These are phyloP conservation scores for Strigamia maritima DNA, from an alignment of 2,888 invertebrate species.

Conservation along the genomic window DNA sequence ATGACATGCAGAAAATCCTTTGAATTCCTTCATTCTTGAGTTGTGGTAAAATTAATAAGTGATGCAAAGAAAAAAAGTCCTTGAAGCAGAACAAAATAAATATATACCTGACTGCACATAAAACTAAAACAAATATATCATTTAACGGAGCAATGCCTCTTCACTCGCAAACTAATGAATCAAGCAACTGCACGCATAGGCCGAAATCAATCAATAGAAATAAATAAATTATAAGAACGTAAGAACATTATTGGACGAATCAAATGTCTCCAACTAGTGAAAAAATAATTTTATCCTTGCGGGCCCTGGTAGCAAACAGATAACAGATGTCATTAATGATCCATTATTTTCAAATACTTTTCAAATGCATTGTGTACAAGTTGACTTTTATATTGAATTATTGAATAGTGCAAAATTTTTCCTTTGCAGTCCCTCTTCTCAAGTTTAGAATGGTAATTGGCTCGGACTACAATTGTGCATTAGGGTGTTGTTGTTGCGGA, in stretches of 20 bases:
- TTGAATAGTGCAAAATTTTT: background rate
- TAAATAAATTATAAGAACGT: too few relatives aligned
- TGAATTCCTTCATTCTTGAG: background rate
- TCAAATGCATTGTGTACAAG: too few relatives aligned
- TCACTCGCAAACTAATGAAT: background rate
- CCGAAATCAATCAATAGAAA: too few relatives aligned
- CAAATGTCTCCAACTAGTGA: too few relatives aligned
- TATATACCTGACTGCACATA: background rate
- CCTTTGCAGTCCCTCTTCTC: background rate
- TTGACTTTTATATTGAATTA: background rate
- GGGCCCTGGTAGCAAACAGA: too few relatives aligned
- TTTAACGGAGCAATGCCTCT: background rate
- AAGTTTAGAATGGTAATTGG: background rate
- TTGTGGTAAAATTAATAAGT: background rate
- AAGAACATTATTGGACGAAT: too few relatives aligned
- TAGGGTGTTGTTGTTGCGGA: slow-evolving; percentile 26
- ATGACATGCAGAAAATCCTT: background rate
- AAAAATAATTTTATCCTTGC: too few relatives aligned
- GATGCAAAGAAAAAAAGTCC: background rate
- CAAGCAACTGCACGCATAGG: background rate
- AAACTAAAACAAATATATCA: background rate
- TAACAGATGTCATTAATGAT: too few relatives aligned
- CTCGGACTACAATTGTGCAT: slow-evolving; percentile 24
- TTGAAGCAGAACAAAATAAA: background rate
- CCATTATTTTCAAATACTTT: too few relatives aligned